phyloP scores from a whole-genome alignment of 2,113 vertebrate genomes.

The Corydoras sp. region DNA sequence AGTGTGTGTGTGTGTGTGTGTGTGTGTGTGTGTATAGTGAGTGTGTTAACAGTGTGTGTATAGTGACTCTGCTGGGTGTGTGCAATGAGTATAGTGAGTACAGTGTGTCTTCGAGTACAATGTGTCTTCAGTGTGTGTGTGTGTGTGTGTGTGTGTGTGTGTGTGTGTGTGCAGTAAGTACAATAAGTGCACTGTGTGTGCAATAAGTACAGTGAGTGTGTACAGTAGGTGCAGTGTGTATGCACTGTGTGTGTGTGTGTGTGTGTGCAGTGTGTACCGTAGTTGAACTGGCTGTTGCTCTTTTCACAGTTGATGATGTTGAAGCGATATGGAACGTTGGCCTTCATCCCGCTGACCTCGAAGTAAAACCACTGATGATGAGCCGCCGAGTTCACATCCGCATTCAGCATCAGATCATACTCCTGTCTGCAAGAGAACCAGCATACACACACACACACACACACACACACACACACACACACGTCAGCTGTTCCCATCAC shows the following conservation, averaged over 20 bases:
- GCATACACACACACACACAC: background rate
- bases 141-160: too few species aligned
- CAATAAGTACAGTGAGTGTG: conserved; percentile 65
- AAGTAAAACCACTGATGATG: conserved; percentile 94
- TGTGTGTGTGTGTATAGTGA: background rate
- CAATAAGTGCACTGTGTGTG: too few species aligned
- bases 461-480: background rate
- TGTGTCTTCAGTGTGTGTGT: too few species aligned
- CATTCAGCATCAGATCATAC: conserved; percentile 84
- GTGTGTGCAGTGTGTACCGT: conserved; percentile 67
- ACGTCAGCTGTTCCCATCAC: too few species aligned
- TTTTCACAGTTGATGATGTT: conserved; percentile 96
- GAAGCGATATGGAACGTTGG: conserved; percentile 73
- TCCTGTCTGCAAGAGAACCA: conserved; percentile 67
- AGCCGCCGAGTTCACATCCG: conserved; percentile 74
- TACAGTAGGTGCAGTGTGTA: too few species aligned
- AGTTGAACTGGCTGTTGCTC: conserved; percentile 91
- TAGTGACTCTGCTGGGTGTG: background rate
- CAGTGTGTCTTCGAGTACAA: conserved; percentile 53
- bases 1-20: background rate
- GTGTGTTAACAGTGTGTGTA: background rate
- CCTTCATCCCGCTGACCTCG: conserved; percentile 75
- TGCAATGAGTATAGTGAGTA: conserved; percentile 52
- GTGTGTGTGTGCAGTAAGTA: too few species aligned
- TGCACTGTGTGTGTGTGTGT: background rate